These are phyloP conservation scores for Sylvilagus bachmani DNA, from an alignment of 2,113 vertebrate genomes.

Conservation along the genomic window DNA sequence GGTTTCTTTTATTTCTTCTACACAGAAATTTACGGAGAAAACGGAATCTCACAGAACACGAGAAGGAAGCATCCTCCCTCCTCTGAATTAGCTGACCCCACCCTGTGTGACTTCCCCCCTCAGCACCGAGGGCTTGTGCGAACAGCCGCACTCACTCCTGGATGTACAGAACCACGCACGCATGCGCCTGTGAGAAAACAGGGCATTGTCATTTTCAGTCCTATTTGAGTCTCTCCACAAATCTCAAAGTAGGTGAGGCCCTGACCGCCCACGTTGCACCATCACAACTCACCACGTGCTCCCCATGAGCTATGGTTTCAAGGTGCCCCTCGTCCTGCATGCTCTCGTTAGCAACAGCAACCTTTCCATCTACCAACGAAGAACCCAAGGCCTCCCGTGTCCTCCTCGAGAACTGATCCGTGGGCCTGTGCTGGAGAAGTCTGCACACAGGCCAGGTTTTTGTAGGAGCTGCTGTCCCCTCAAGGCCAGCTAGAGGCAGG, in stretches of 20 bases:
- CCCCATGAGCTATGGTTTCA: not conserved
- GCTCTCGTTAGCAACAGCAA: not conserved
- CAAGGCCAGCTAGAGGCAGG: not conserved
- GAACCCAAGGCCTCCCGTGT: not conserved
- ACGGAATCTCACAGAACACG: not conserved
- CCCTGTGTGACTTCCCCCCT: not conserved
- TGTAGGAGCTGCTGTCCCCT: fast-evolving
- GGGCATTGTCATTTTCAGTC: not conserved
- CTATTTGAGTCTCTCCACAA: not conserved
- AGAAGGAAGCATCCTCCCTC: not conserved
- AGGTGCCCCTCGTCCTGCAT: not conserved
- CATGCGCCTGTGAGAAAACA: not conserved
- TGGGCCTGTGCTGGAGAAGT: not conserved
- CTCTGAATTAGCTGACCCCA: not conserved
- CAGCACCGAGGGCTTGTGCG: not conserved
- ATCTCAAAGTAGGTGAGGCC: not conserved
- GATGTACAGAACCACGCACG: not conserved
- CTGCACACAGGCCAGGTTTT: not conserved
- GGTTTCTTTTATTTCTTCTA: not conserved
- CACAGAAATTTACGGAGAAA: constrained; percentile 54
- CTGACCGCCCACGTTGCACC: too few relatives aligned
- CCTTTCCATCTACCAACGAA: not conserved
- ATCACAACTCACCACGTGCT: not conserved
- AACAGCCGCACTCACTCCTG: not conserved
- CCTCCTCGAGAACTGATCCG: not conserved